These are phyloP conservation scores for Acleris literana DNA, from an alignment of 2,888 invertebrate species.

Conservation along the genomic window DNA sequence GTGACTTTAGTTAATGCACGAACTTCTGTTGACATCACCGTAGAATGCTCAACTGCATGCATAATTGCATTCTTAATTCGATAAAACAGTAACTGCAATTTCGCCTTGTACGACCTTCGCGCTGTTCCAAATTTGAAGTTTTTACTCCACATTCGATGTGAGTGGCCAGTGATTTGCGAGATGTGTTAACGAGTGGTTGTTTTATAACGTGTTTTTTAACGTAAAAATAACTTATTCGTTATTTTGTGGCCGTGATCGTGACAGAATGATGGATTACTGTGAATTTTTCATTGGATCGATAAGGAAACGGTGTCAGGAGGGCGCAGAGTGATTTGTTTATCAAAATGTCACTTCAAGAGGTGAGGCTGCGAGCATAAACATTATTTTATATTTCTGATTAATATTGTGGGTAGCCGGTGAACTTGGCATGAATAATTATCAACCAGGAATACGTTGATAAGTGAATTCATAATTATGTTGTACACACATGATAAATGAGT, in stretches of 20 bases:
- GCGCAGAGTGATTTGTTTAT: conserved; percentile 55
- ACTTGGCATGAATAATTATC: conserved; percentile 9
- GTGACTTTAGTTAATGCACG: conserved; percentile 29
- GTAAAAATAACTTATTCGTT: not conserved
- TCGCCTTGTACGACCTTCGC: conserved; percentile 63
- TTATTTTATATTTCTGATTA: conserved; percentile 8
- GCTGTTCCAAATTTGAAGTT: conserved; percentile 65
- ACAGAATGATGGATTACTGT: conserved; percentile 48
- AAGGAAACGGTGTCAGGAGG: conserved; percentile 64
- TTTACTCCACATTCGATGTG: conserved; percentile 59
- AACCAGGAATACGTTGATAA: conserved; percentile 17
- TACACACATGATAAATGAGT: no score
- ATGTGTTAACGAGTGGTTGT: conserved; percentile 19
- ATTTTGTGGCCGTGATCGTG: conserved; percentile 42
- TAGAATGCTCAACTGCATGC: conserved; percentile 51
- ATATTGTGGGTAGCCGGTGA: conserved; percentile 16
- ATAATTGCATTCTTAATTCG: conserved; percentile 59
- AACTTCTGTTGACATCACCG: conserved; percentile 32
- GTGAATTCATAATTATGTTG: no score
- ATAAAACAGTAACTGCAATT: conserved; percentile 52
- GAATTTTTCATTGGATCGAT: conserved; percentile 54
- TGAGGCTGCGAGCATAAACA: conserved; percentile 64
- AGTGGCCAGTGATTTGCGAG: conserved; percentile 34
- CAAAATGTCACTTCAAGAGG: conserved; percentile 76
- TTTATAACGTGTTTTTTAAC: conserved; percentile 13